Conservation (phyloP, 2,797 vertebrate species). For the Sebastes matsubarae region DNA sequence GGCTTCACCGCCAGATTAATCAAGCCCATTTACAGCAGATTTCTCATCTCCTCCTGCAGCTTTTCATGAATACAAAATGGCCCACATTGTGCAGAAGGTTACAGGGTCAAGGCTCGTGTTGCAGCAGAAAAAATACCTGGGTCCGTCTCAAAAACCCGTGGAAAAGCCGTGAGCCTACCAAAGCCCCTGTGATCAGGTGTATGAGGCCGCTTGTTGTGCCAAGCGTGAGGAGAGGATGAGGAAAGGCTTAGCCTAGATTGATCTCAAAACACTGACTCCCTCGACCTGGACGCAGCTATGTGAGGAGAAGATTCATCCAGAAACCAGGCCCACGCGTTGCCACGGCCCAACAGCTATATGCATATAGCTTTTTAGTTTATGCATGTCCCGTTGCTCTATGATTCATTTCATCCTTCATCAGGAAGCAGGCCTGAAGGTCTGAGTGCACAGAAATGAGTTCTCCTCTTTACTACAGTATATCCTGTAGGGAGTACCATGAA, state of each 20-base stretch:
- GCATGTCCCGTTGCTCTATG: not conserved
- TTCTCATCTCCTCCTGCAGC: slow-evolving; percentile 3
- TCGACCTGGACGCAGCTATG: not conserved
- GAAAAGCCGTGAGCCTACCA: slow-evolving; percentile 36
- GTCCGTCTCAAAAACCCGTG: slow-evolving; percentile 3
- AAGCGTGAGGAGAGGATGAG: slow-evolving; percentile 46
- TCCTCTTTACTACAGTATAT: not conserved
- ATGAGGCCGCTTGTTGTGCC: slow-evolving; percentile 41
- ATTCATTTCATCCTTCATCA: slow-evolving; percentile 23
- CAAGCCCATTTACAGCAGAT: slow-evolving; percentile 14
- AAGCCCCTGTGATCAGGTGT: slow-evolving; percentile 55
- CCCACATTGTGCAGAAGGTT: slow-evolving; percentile 4
- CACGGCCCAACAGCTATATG: not conserved
- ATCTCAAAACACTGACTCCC: slow-evolving; percentile 41
- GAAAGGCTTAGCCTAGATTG: slow-evolving; percentile 48
- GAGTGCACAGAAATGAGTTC: not conserved
- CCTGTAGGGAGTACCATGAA: not conserved
- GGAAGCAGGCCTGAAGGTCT: not conserved
- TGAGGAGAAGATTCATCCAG: not conserved
- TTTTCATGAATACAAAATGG: slow-evolving; percentile 37
- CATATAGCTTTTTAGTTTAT: not conserved
- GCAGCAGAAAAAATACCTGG: slow-evolving; percentile 22
- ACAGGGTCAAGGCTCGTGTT: slow-evolving; percentile 2
- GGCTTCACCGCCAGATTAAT: slow-evolving; percentile 29
- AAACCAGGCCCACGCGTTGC: not conserved